Conservation (phyloP, 2,113 vertebrate species). For the Leuciscus idus region DNA sequence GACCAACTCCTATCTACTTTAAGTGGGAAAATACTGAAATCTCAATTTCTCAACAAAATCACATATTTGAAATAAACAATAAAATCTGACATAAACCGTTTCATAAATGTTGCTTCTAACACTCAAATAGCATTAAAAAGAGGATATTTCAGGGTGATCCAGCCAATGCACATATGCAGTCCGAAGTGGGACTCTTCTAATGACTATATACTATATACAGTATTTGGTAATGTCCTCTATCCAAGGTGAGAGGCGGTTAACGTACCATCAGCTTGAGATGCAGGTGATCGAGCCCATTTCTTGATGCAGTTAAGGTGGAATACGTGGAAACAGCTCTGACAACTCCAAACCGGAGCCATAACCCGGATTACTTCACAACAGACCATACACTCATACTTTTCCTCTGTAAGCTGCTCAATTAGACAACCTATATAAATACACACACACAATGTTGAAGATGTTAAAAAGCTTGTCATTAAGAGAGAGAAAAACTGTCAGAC, state of each 20-base stretch:
- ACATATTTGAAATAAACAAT: not conserved
- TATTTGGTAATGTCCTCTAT: not conserved
- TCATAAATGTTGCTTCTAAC: not conserved
- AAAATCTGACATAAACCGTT: not conserved
- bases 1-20: not conserved
- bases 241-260: not conserved
- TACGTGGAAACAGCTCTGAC: conserved; percentile 95
- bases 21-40: not conserved
- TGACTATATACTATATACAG: not conserved
- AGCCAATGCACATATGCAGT: not conserved
- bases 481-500: not conserved
- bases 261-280: conserved; percentile 92
- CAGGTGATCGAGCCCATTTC: conserved; percentile 96
- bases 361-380: conserved; percentile 91
- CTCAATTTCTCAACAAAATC: not conserved
- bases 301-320: conserved; percentile 98
- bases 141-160: not conserved
- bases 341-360: conserved; percentile 93
- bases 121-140: not conserved
- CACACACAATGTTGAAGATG: not conserved
- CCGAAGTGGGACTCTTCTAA: not conserved
- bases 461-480: not conserved
- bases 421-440: conserved; percentile 80
- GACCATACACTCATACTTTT: conserved; percentile 99
- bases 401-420: conserved; percentile 93